These are phyloP conservation scores for Pristis pectinata DNA, from an alignment of 2,797 vertebrate genomes.

Conservation along the genomic window DNA sequence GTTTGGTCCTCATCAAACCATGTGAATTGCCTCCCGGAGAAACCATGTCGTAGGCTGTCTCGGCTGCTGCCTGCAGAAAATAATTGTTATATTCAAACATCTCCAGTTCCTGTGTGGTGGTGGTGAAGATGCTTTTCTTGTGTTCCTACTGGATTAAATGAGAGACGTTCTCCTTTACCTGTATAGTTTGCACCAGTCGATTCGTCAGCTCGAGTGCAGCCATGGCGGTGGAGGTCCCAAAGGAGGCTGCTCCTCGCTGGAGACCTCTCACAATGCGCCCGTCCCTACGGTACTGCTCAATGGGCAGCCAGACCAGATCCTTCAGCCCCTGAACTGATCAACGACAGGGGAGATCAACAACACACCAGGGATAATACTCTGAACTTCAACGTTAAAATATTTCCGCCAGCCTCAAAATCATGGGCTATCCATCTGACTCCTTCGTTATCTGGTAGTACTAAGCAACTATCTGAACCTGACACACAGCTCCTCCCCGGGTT, in stretches of 20 bases:
- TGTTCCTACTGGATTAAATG: no score
- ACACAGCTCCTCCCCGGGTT: no score
- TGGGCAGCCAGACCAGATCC: constrained; percentile 93
- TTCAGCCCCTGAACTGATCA: constrained; percentile 84
- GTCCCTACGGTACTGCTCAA: constrained; percentile 95
- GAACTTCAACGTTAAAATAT: not conserved
- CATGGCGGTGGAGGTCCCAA: constrained; percentile 96
- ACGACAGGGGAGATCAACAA: not conserved
- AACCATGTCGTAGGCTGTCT: constrained; percentile 97
- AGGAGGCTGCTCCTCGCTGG: constrained; percentile 90
- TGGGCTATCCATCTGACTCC: not conserved
- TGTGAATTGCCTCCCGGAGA: constrained; percentile 82
- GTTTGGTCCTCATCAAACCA: constrained; percentile 75
- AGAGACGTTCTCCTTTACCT: constrained; percentile 61
- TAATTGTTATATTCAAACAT: not conserved
- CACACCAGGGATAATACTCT: not conserved
- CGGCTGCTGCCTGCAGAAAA: constrained; percentile 77
- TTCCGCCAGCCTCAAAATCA: not conserved
- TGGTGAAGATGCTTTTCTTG: no score
- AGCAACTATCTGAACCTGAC: not conserved
- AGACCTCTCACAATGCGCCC: constrained; percentile 90
- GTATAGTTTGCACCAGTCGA: constrained; percentile 93
- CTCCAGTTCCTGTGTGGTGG: not conserved
- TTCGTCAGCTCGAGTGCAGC: constrained; percentile 94
- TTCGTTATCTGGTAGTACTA: no score